Conservation (phyloP, 1,140 invertebrate species). For the Papilio helenus region DNA sequence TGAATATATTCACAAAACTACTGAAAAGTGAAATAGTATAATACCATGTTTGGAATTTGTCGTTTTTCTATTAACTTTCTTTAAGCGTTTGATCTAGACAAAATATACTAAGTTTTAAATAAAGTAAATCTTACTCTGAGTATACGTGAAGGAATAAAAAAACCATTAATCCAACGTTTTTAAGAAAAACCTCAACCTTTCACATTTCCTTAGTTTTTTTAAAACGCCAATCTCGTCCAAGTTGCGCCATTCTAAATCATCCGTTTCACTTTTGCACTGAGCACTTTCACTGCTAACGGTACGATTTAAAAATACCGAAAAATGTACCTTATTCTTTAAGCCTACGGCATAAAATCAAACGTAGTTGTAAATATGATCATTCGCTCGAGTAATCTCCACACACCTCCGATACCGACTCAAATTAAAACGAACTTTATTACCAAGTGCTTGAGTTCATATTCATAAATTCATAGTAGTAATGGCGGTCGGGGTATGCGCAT, state of each 20-base stretch:
- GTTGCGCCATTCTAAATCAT: slow-evolving; percentile 67
- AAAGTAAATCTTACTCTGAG: no score
- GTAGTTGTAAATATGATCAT: neutral
- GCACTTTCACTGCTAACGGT: slow-evolving; percentile 79
- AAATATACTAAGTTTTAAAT: no score
- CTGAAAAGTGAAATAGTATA: no score
- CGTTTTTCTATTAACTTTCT: no score
- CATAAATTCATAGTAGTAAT: slow-evolving; percentile 39
- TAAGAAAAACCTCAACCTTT: slow-evolving; percentile 48
- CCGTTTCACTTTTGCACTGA: slow-evolving; percentile 77
- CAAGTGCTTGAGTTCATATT: neutral
- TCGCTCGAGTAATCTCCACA: slow-evolving; percentile 24
- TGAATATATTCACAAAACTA: no score
- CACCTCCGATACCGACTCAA: neutral
- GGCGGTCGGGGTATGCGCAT: neutral
- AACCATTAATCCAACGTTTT: neutral
- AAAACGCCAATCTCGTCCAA: slow-evolving; percentile 60
- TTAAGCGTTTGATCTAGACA: no score
- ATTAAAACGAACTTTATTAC: neutral
- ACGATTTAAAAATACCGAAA: slow-evolving; percentile 46
- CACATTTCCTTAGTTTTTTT: slow-evolving; percentile 60
- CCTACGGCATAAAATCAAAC: neutral
- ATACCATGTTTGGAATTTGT: no score
- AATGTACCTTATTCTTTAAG: slow-evolving; percentile 39
- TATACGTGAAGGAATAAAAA: neutral